Conservation (phyloP, 2,888 invertebrate genomes). For the Periphyllus acericola region DNA sequence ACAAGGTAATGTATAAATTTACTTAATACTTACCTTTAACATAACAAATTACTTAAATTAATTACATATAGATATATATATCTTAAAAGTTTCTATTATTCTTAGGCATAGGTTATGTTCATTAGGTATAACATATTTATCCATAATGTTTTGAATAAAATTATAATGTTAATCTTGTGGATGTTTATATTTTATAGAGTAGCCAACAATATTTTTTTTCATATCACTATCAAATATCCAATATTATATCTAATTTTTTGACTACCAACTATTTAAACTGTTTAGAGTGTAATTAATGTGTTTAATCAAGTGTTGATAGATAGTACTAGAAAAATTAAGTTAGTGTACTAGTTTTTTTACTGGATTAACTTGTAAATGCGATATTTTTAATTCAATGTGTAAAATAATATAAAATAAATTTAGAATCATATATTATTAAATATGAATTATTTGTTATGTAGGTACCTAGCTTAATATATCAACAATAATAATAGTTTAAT, state of each 20-base stretch:
- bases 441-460: neutral
- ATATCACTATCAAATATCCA: constrained; percentile 20
- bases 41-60: neutral
- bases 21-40: constrained; percentile 24
- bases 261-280: constrained; percentile 34
- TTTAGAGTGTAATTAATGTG: constrained; percentile 23
- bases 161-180: neutral
- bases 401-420: neutral
- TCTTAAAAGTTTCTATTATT: neutral
- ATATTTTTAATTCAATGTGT: neutral
- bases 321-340: constrained; percentile 2
- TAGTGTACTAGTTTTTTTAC: neutral
- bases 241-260: constrained; percentile 6
- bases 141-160: neutral
- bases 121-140: neutral
- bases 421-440: neutral
- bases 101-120: neutral
- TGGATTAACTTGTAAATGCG: neutral
- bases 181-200: constrained; percentile 15
- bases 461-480: neutral
- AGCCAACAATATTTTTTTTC: constrained; percentile 17
- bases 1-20: constrained; percentile 38
- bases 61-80: neutral
- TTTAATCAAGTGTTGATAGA: constrained; percentile 44
- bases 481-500: neutral